Base-by-base conservation (phyloP, 2,888 invertebrate species). In the Thecocarcelia acutangulata region DNA sequence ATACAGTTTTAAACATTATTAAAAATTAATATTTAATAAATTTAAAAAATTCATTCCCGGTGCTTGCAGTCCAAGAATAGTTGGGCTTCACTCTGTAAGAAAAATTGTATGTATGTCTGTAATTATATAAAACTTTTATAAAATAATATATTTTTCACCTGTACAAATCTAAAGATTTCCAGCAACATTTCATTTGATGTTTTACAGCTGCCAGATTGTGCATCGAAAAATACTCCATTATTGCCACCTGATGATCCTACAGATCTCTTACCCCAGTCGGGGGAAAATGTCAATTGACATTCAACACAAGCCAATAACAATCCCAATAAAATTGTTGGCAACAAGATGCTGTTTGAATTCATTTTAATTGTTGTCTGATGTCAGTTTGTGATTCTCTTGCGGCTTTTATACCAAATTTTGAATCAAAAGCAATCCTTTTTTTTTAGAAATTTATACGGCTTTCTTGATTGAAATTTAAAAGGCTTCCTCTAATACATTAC, bases 131-230 rank as follows among this genome's bases (percentile, higher is more conserved):
- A 15, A 3, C 6, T 52, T 13, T 44, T 24, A 15, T 42, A n/a
- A 12, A 13, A 28, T 11, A 64, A 56, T 48, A 24, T n/a, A 46
- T 40, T 17, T 70, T 50, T 61, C 68, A 88, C 88, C 85, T 88
- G 90, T 3, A 90, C 88, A 83, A 87, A 90, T 19, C 88, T 88
- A 77, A 90, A 90, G 80, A 90, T 90, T 54, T 90, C 88, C 83
- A 90, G 82, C 8, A 90, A 84, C 86, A 89, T 89, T 73, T 90
- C 90, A 61, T 89, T 88, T 6, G 90, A 88, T 21, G 87, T 86
- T 59, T 88, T 89, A 77, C 90, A 90, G 61, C 87, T 90, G 28
- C 86, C 87, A 4, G 85, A 85, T 50, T 86, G 87, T 3, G 85
- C 21, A 33, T 89, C 89, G 75, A 88, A 89, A 77, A 88, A 87